Evolutionary conservation across 30 jellyfish, hydroid and myxozoan species (phyloP).

Genomic region (Aurelia sp.): DNA sequence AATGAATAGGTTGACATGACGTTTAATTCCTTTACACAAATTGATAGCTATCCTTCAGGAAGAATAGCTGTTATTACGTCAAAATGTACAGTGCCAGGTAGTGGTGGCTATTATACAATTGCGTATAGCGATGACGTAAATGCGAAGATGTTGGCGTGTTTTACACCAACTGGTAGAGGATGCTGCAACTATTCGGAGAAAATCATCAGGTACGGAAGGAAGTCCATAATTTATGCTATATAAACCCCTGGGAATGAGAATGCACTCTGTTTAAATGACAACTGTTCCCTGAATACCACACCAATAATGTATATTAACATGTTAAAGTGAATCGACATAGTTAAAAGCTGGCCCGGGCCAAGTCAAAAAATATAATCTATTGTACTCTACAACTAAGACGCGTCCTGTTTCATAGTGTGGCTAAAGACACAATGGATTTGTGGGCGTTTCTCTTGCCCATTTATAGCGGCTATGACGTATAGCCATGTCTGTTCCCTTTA

Average conservation of each 20-base stretch:
- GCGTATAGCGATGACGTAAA: constrained; percentile 63
- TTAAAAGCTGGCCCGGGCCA: too few species aligned
- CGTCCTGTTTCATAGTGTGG: too few species aligned
- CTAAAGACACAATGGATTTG: too few species aligned
- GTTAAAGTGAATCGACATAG: too few species aligned
- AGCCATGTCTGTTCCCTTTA: too few species aligned
- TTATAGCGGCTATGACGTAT: too few species aligned
- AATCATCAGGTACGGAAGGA: constrained; percentile 12
- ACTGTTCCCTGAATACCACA: too few species aligned
- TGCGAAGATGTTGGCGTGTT: constrained; percentile 70
- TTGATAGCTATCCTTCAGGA: constrained; percentile 75
- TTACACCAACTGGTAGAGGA: constrained; percentile 88
- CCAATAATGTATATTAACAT: too few species aligned
- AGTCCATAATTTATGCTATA: too few species aligned
- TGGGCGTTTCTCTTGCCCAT: too few species aligned
- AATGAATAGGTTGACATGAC: background rate
- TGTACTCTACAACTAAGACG: too few species aligned
- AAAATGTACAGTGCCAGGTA: constrained; percentile 19
- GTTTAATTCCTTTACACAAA: constrained; percentile 2
- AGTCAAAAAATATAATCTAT: too few species aligned
- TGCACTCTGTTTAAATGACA: background rate
- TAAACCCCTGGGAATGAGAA: background rate
- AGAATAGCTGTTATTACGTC: constrained; percentile 56
- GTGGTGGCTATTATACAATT: constrained; percentile 60
- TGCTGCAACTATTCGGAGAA: constrained; percentile 56